These are phyloP conservation scores for Cygnus olor DNA, from an alignment of 2,797 vertebrate species.

Conservation along the genomic window DNA sequence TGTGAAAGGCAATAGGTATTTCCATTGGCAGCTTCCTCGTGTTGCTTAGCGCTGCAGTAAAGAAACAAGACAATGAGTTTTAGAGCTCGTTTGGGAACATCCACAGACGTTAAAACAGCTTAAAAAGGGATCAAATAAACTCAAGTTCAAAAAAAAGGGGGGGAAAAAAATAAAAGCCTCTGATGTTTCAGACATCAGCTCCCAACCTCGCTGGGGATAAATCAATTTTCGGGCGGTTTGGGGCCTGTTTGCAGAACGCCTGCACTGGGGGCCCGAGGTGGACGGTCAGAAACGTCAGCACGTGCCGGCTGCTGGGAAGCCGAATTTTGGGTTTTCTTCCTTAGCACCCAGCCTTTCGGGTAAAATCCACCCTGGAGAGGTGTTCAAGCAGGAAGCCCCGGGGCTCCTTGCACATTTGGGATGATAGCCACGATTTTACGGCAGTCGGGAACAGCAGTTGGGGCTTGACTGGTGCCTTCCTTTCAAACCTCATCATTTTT, in stretches of 20 bases:
- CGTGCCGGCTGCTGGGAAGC: accelerated
- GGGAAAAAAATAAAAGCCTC: background rate
- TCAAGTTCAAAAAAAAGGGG: background rate
- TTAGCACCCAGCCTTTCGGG: background rate
- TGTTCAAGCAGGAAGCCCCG: background rate
- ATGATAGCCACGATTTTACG: background rate
- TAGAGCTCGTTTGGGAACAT: background rate
- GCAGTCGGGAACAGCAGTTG: background rate
- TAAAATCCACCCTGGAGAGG: background rate
- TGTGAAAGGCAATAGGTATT: background rate
- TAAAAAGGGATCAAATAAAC: conserved; percentile 10
- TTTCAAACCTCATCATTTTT: background rate
- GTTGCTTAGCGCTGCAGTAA: background rate
- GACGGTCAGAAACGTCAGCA: background rate
- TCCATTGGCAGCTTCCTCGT: background rate
- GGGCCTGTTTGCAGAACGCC: background rate
- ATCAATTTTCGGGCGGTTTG: background rate
- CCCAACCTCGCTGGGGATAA: background rate
- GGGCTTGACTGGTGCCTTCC: background rate
- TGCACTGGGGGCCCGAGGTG: background rate
- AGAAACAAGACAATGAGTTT: conserved; percentile 1
- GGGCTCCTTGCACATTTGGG: accelerated
- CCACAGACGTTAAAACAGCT: conserved; percentile 5
- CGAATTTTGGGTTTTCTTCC: background rate
- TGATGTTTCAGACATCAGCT: background rate